phyloP scores from a whole-genome alignment of 2,797 vertebrate genomes.

The Threskiornis aethiopicus region DNA sequence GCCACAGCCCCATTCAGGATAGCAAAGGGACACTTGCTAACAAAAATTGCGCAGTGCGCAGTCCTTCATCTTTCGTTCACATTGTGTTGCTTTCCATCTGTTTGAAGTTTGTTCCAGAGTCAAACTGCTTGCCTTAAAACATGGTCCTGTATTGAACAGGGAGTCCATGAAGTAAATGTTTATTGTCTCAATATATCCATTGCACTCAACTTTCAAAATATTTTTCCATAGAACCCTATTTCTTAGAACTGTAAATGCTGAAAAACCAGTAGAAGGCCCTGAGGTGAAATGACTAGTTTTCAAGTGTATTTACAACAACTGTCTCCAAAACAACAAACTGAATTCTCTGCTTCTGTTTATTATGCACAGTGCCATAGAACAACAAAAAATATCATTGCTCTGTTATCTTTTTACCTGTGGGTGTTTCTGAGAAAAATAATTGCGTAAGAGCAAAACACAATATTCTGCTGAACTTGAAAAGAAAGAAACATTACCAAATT shows the following conservation, averaged over 20 bases:
- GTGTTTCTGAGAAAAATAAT: background rate
- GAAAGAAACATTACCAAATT: background rate
- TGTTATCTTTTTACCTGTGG: background rate
- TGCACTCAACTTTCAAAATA: background rate
- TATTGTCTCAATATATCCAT: background rate
- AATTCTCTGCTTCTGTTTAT: background rate
- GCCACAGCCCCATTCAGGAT: background rate
- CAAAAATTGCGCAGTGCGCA: background rate
- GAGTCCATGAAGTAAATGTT: background rate
- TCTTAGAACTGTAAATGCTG: background rate
- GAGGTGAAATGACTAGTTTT: background rate
- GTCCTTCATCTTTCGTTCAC: background rate
- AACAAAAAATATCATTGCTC: background rate
- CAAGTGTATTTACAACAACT: background rate
- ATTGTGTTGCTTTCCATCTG: background rate
- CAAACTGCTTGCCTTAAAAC: background rate
- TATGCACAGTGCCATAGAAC: background rate
- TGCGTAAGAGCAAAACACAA: background rate
- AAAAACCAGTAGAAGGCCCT: background rate
- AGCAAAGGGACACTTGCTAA: background rate
- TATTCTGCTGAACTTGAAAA: background rate
- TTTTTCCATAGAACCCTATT: background rate
- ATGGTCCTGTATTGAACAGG: background rate
- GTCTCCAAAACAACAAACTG: background rate
- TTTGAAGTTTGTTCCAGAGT: background rate